phyloP scores from a whole-genome alignment of 2,888 invertebrate species.

The Geophilus truncorum region DNA sequence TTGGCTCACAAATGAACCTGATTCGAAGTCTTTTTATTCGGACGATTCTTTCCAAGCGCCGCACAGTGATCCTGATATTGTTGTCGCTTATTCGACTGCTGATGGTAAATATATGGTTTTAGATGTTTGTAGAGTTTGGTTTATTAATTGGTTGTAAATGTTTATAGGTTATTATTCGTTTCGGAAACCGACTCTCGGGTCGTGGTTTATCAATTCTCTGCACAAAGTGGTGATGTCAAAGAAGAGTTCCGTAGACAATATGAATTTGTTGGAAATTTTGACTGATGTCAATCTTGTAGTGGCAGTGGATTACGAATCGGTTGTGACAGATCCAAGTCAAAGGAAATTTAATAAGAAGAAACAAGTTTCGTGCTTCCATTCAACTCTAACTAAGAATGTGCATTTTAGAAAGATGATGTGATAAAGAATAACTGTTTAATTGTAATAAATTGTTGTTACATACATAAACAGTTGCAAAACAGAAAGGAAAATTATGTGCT shows the following conservation, averaged over 20 bases:
- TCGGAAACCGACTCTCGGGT: not conserved
- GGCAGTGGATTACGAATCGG: not conserved
- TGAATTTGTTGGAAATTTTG: not conserved
- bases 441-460: too few species aligned
- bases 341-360: not conserved
- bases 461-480: too few species aligned
- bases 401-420: not conserved
- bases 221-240: not conserved
- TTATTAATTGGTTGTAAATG: not conserved
- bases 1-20: not conserved
- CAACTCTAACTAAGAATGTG: not conserved
- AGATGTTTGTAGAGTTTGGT: not conserved
- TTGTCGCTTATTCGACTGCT: not conserved
- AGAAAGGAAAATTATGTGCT: too few species aligned
- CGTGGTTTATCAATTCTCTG: not conserved
- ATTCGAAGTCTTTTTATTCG: not conserved
- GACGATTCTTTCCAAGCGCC: not conserved
- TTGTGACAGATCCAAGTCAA: not conserved
- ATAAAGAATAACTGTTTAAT: too few species aligned
- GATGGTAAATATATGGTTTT: not conserved
- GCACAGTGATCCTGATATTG: not conserved
- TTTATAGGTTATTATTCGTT: conserved; percentile 3
- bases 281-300: not conserved
- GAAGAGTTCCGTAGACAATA: not conserved
- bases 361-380: not conserved